Evolutionary conservation across 2,113 vertebrate genomes (phyloP).

Genomic region (Scortum barcoo): DNA sequence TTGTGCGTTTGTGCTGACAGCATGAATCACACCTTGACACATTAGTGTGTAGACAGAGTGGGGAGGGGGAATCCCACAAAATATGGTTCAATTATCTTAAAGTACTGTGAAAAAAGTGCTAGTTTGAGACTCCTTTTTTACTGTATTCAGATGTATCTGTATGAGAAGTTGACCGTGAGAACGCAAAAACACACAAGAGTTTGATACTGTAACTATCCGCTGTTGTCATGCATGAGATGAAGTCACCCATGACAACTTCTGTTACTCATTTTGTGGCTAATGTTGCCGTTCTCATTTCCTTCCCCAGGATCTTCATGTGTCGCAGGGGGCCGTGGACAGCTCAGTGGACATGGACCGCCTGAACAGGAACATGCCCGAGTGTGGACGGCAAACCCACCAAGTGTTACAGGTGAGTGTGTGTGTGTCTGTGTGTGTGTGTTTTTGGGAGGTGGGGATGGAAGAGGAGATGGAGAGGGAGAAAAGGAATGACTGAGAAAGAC

Average conservation of each 20-base stretch:
- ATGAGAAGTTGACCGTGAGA: neutral
- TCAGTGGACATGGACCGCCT: conserved; percentile 81
- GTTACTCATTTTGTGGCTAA: conserved; percentile 5
- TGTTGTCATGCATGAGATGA: neutral
- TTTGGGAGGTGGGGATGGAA: neutral
- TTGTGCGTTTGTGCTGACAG: conserved; percentile 27
- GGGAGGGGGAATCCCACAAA: conserved; percentile 31
- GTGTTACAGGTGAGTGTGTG: conserved; percentile 79
- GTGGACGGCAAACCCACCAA: conserved; percentile 75
- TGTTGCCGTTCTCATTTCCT: conserved; percentile 33
- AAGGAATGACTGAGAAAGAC: neutral
- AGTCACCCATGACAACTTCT: conserved; percentile 8
- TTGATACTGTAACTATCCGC: neutral
- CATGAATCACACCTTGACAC: conserved; percentile 60
- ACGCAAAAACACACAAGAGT: too few species aligned
- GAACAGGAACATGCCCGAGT: conserved; percentile 79
- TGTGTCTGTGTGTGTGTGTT: conserved; percentile 8
- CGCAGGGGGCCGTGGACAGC: conserved; percentile 70
- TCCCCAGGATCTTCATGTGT: conserved; percentile 79
- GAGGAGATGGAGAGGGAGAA: neutral
- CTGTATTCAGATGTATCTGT: neutral
- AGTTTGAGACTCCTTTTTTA: neutral
- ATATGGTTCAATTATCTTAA: neutral
- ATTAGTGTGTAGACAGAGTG: neutral
- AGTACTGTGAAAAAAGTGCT: neutral